These are phyloP conservation scores for Aplysia californica DNA, from an alignment of 1,140 invertebrate species.

Conservation along the genomic window DNA sequence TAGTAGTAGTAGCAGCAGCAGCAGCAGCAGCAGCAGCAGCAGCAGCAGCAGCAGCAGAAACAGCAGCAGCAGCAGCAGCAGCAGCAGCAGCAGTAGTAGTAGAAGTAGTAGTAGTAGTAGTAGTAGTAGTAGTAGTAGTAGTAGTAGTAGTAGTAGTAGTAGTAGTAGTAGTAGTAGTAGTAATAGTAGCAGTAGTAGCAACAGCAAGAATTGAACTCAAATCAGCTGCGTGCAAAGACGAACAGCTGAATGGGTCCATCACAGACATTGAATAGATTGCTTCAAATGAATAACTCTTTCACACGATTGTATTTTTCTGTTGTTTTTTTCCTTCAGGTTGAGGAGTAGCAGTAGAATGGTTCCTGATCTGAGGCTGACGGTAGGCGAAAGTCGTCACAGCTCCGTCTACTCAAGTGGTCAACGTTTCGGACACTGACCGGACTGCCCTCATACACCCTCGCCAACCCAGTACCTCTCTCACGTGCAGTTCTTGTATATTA, in stretches of 20 bases:
- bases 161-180: slow-evolving; percentile 2
- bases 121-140: slow-evolving; percentile 3
- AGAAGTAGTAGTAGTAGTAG: slow-evolving; percentile 2
- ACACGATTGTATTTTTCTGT: too few relatives aligned
- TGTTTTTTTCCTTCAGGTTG: too few relatives aligned
- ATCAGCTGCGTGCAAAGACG: neutral
- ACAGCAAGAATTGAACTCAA: neutral
- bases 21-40: neutral
- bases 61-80: slow-evolving; percentile 3
- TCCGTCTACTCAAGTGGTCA: too few relatives aligned
- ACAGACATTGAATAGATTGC: too few relatives aligned
- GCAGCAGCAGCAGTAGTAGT: neutral
- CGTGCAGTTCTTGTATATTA: too few relatives aligned
- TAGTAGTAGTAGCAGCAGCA: neutral
- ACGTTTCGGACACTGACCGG: too few relatives aligned
- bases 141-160: slow-evolving; percentile 18
- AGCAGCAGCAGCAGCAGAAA: slow-evolving; percentile 1
- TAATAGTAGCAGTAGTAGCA: neutral
- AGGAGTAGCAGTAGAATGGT: too few relatives aligned
- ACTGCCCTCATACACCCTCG: too few relatives aligned
- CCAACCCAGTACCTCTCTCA: too few relatives aligned
- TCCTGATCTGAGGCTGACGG: too few relatives aligned
- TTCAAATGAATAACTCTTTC: too few relatives aligned
- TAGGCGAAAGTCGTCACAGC: too few relatives aligned
- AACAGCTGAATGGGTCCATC: neutral